Conservation (phyloP, 1,140 invertebrate species). For the Drosophila nigromelanica region DNA sequence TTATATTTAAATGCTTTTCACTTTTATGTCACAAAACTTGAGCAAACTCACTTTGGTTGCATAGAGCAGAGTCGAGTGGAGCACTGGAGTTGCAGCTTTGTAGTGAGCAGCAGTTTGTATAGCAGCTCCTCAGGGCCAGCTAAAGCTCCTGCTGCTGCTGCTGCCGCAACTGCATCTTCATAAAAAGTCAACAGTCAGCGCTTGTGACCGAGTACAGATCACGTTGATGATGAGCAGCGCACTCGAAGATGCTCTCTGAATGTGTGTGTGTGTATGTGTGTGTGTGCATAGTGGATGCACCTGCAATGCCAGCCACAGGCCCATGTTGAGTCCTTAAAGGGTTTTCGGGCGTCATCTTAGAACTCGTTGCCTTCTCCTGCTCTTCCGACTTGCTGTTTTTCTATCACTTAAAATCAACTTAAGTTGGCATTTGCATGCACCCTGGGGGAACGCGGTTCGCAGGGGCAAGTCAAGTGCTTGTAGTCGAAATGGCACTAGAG, state of each 20-base stretch:
- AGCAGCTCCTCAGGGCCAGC: conserved; percentile 23
- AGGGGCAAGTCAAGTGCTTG: conserved; percentile 67
- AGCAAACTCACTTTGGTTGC: conserved; percentile 71
- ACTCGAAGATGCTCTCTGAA: conserved; percentile 59
- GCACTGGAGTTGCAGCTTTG: conserved; percentile 39
- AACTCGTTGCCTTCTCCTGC: neutral
- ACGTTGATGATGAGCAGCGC: conserved; percentile 64
- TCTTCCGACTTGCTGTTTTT: conserved; percentile 62
- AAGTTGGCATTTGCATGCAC: conserved; percentile 79
- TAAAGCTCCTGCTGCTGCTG: conserved; percentile 26
- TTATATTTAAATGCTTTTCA: conserved; percentile 83
- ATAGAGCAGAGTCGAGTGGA: conserved; percentile 66
- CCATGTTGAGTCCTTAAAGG: conserved; percentile 32
- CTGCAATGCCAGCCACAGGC: conserved; percentile 36
- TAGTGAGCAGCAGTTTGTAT: conserved; percentile 26
- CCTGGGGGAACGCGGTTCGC: neutral
- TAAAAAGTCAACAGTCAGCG: conserved; percentile 71
- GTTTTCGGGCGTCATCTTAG: conserved; percentile 31
- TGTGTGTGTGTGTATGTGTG: conserved; percentile 29
- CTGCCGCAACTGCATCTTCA: conserved; percentile 18
- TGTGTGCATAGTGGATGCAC: conserved; percentile 20
- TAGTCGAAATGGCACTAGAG: conserved; percentile 78
- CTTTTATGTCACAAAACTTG: conserved; percentile 76
- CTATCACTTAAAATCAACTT: conserved; percentile 82
- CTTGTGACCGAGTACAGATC: conserved; percentile 47